Base-by-base conservation (phyloP, 1,140 invertebrate genomes). In the Galleria mellonella region DNA sequence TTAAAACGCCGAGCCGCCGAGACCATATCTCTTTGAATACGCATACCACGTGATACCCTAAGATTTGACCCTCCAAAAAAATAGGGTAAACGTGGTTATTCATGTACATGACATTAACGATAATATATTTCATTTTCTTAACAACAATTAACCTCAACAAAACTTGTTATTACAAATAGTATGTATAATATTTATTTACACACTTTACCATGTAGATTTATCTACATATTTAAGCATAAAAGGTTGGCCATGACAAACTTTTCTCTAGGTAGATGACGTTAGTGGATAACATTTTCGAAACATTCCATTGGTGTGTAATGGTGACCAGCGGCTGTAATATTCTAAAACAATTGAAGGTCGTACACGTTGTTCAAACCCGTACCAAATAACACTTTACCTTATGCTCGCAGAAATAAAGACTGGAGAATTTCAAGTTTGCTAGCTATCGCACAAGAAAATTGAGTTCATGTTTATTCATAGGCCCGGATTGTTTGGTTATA, bases 401-500 rank as follows among this genome's bases (percentile, higher is more conserved):
- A 49, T 39, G 12, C 5, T 8, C 1, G 45, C 33, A 32, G 40
- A 1, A 28, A 46, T 55, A 59, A 52, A 37, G 45, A 23, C 9
- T 4, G 1, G 38, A 33, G n/a, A 51, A 27, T 48, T 43, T 46
- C 9, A 17, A 37, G 17, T 23, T 23, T 23, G 17, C 14, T 15
- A 28, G 4, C 3, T 11, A 13, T 13, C 8, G 39, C 17, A 23
- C 13, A 31, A 40, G 39, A 42, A 43, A 33, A 37, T 42, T 45
- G 43, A 60, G 55, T 54, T 62, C 49, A 69, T 65, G 64, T 72
- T 72, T 67, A 73, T 72, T 68, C 63, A 64, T 64, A 53, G 51
- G 40, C 54, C 58, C 48, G 41, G 56, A 68, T 70, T 68, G 62
- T 62, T 59, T 45, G 55, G 50, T 43, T 50, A 61, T 60, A 71